Conservation (phyloP, 2,113 vertebrate genomes). For the Puma concolor region DNA sequence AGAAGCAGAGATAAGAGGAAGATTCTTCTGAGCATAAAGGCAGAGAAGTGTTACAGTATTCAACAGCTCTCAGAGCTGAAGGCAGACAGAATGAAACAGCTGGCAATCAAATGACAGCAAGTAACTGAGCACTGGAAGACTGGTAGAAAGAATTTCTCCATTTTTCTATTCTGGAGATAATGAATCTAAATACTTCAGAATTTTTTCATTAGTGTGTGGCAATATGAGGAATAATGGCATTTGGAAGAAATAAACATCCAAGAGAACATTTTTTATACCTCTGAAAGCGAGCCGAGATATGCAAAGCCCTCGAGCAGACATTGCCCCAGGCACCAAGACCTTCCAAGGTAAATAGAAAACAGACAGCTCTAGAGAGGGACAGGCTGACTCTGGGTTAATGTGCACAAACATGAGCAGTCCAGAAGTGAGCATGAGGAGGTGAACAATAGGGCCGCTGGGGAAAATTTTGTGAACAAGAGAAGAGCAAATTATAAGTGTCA, state of each 20-base stretch:
- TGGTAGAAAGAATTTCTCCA: background rate
- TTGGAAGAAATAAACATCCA: conserved; percentile 77
- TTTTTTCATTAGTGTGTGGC: conserved; percentile 45
- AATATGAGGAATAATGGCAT: background rate
- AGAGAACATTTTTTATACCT: conserved; percentile 77
- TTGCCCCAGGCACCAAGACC: conserved; percentile 73
- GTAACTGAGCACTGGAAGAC: background rate
- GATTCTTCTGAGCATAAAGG: conserved; percentile 14
- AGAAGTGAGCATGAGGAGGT: conserved; percentile 62
- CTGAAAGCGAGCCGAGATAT: conserved; percentile 67
- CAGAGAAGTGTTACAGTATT: background rate
- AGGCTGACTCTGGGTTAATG: conserved; percentile 73
- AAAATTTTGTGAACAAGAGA: conserved; percentile 71
- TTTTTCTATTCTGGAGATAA: conserved; percentile 51
- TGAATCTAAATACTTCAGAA: conserved; percentile 58
- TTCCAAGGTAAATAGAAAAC: conserved; percentile 79
- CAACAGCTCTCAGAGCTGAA: conserved; percentile 2
- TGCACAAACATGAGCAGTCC: background rate
- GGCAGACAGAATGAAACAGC: background rate
- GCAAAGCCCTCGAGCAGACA: conserved; percentile 75
- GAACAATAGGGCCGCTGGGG: conserved; percentile 63
- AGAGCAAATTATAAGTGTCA: conserved; percentile 50
- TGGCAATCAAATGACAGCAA: conserved; percentile 6
- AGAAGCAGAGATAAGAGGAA: background rate
- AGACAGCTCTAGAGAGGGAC: conserved; percentile 65